Conservation (phyloP, 2,113 vertebrate species). For the Epinephelus fuscoguttatus region DNA sequence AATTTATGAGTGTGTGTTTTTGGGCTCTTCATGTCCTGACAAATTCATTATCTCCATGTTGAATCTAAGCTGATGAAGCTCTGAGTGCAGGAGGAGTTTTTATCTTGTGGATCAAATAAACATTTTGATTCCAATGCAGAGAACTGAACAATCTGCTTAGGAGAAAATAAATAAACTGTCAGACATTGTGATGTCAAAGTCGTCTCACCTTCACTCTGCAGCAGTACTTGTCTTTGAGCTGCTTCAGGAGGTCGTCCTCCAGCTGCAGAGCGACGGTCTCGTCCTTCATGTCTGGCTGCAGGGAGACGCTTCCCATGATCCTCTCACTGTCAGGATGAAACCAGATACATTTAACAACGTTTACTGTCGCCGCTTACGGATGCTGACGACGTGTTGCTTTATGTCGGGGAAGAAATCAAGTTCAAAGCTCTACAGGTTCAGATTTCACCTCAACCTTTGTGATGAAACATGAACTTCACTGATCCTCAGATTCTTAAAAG, state of each 20-base stretch:
- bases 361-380: accelerated
- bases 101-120: neutral
- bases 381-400: neutral
- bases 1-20: too few relatives aligned
- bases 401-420: neutral
- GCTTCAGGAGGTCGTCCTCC: constrained; percentile 63
- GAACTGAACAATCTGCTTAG: neutral
- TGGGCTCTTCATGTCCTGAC: too few relatives aligned
- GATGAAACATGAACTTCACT: neutral
- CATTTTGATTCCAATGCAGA: neutral
- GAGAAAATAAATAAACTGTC: too few relatives aligned
- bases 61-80: neutral
- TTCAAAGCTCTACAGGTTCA: neutral
- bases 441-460: neutral
- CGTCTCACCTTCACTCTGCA: constrained; percentile 65
- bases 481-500: neutral
- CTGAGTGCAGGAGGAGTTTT: neutral
- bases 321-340: constrained; percentile 70
- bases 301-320: constrained; percentile 76
- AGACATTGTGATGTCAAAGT: neutral
- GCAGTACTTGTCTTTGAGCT: constrained; percentile 77
- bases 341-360: neutral
- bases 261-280: constrained; percentile 62
- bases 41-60: neutral
- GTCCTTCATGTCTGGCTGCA: constrained; percentile 77